phyloP scores from a whole-genome alignment of 2,888 invertebrate genomes.

The Meta bourneti region DNA sequence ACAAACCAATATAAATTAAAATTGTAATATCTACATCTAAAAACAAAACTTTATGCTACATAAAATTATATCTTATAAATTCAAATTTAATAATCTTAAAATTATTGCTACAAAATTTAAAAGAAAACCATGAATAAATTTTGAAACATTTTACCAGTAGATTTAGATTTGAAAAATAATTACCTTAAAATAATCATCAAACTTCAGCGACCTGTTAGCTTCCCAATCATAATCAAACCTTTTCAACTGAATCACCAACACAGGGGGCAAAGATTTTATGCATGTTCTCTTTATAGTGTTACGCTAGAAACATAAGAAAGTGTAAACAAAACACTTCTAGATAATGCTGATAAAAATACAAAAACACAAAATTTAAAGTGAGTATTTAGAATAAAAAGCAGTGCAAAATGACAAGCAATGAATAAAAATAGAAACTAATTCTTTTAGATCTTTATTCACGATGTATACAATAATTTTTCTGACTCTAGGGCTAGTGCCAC shows the following conservation, averaged over 20 bases:
- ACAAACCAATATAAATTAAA: too few relatives aligned
- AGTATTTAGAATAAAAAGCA: neutral
- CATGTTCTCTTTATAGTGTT: conserved; percentile 83
- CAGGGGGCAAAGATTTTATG: conserved; percentile 82
- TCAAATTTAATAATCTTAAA: too few relatives aligned
- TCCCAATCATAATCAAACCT: conserved; percentile 83
- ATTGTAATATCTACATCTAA: too few relatives aligned
- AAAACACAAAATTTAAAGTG: neutral
- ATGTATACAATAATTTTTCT: too few relatives aligned
- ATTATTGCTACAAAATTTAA: too few relatives aligned
- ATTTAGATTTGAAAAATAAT: neutral
- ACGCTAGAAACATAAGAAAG: conserved; percentile 79
- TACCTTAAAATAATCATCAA: conserved; percentile 83
- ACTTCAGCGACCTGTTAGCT: conserved; percentile 82
- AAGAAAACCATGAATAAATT: neutral
- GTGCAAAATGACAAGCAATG: too few relatives aligned
- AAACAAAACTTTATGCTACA: too few relatives aligned
- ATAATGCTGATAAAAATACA: neutral
- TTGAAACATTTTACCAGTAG: neutral
- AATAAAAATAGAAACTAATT: conserved; percentile 2
- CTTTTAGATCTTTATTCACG: too few relatives aligned
- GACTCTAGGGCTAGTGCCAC: too few relatives aligned
- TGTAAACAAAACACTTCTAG: neutral
- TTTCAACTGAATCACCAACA: conserved; percentile 83
- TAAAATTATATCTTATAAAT: too few relatives aligned